Conservation (phyloP, 2,113 vertebrate species). For the Bos indicus region DNA sequence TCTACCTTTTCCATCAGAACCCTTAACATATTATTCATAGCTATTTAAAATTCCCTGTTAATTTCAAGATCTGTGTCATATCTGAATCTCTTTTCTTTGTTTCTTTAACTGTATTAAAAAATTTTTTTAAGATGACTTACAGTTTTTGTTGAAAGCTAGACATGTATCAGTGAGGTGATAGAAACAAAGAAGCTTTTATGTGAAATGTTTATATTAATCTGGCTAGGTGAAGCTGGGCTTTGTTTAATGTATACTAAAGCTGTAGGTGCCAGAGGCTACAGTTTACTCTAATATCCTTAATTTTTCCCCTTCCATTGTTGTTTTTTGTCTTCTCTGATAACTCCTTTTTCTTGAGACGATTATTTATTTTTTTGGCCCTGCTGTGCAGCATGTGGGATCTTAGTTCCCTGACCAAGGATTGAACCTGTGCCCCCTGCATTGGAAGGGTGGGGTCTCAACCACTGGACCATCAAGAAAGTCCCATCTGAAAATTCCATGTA, state of each 20-base stretch:
- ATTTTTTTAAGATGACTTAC: not conserved
- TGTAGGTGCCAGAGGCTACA: not conserved
- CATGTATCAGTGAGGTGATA: not conserved
- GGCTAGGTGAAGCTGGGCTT: not conserved
- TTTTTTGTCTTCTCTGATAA: not conserved
- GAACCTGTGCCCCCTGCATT: not conserved
- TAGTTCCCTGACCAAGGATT: not conserved
- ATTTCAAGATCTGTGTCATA: not conserved
- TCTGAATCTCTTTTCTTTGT: not conserved
- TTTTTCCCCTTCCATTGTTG: not conserved
- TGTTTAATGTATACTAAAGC: not conserved
- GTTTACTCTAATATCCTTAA: not conserved
- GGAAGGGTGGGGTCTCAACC: not conserved
- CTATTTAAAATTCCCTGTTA: not conserved
- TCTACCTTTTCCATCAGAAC: not conserved
- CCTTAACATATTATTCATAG: not conserved
- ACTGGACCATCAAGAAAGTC: not conserved
- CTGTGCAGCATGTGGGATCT: not conserved
- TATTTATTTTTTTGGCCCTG: not conserved
- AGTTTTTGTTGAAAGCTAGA: not conserved
- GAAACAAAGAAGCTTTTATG: not conserved
- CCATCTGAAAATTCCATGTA: not conserved
- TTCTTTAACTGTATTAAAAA: not conserved
- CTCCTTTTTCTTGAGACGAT: not conserved
- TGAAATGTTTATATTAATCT: not conserved